Base-by-base conservation (phyloP, 2,888 invertebrate species). In the Callinectes sapidus region DNA sequence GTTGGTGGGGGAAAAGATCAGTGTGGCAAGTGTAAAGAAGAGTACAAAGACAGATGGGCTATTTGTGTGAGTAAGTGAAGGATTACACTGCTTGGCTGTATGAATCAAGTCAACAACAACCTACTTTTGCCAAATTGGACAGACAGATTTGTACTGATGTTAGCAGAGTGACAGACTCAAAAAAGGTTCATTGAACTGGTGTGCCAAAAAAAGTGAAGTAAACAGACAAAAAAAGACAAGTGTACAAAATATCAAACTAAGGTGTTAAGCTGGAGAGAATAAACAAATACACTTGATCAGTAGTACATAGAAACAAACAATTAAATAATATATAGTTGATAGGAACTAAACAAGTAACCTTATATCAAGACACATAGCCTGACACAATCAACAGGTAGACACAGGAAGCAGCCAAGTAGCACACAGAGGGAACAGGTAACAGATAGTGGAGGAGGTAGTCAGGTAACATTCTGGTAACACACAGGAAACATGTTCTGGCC, bases 321-420 rank as follows among this genome's bases (percentile, higher is more conserved):
- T 81, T 10, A 81, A 35, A 35, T 35, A 35, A 16, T 32, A 81
- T 32, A 81, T 35, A 81, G 32, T 81, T 35, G 32, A 18, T 23
- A 81, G 32, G 18, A 81, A 35, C 81, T 81, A 81, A 35, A 81
- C 81, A 81, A 81, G 35, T 81, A 81, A 35, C 81, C 81, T 81
- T 32, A 32, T 81, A 16, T 81, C 81, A 32, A n/a, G 81, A 81
- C 81, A 81, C 81, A 81, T 16, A 81, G 81, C 81, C 81, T 81
- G 81, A 81, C 81, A 81, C 81, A 81, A 81, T 81, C 81, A 81
- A 81, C 81, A 35, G 81, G 81, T 81, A 81, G 81, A 81, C 81
- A 81, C 81, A 81, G 81, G 81, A 35, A 81, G 81, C 81, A 81
- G 81, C 81, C 81, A 81, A 81, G 81, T 81, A 81, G 81, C 81